Conservation (phyloP, 2,888 invertebrate species). For the Piscicola geometra region DNA sequence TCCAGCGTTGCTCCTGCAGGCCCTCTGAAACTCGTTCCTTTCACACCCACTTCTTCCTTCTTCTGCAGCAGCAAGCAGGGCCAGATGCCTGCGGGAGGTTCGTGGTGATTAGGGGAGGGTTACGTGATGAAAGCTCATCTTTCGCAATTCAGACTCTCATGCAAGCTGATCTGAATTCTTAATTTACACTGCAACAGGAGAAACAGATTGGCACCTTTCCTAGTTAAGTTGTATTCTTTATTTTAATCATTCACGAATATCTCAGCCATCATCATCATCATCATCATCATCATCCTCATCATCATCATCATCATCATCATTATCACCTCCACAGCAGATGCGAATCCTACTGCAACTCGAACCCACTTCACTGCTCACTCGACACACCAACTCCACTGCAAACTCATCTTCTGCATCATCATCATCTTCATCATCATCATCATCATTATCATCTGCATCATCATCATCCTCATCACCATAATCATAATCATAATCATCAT, state of each 20-base stretch:
- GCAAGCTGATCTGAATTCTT: no score
- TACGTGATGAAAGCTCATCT: background rate
- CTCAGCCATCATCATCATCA: no score
- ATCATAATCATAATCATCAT: no score
- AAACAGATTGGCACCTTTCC: no score
- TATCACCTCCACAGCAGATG: background rate
- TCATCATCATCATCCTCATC: no score
- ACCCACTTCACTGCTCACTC: background rate
- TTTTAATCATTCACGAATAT: no score
- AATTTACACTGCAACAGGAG: no score
- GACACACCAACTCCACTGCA: background rate
- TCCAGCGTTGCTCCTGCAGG: background rate
- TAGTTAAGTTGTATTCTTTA: no score
- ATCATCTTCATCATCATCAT: background rate
- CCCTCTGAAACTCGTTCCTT: no score
- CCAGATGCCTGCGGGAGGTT: background rate
- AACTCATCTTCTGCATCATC: background rate
- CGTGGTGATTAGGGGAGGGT: background rate
- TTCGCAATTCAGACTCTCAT: background rate
- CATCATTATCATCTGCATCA: background rate
- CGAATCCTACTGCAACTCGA: background rate
- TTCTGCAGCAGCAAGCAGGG: background rate
- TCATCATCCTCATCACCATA: background rate
- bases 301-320: no score
- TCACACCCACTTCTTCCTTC: no score